These are phyloP conservation scores for Echeneis naucrates DNA, from an alignment of 2,797 vertebrate species.

Conservation along the genomic window DNA sequence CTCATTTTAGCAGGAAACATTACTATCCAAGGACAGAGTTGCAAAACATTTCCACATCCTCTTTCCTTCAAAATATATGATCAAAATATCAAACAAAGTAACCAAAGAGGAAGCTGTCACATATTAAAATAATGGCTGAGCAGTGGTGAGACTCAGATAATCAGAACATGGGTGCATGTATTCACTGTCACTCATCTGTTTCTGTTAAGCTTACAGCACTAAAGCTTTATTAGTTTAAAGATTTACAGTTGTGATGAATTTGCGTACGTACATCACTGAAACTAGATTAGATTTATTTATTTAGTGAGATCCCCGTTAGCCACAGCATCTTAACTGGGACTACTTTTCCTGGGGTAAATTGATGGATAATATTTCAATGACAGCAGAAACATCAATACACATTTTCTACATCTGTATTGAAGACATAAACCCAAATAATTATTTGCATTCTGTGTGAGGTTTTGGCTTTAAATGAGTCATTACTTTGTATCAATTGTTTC, in stretches of 20 bases:
- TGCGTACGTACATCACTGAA: background rate
- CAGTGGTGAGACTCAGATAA: background rate
- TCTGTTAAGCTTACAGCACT: background rate
- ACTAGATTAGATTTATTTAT: background rate
- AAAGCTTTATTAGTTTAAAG: background rate
- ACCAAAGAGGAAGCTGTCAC: conserved; percentile 24
- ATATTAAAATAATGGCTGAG: conserved; percentile 19
- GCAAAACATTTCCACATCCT: conserved; percentile 49
- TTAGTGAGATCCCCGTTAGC: too few relatives aligned
- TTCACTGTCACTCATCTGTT: background rate
- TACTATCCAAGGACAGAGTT: conserved; percentile 11
- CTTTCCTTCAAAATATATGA: conserved; percentile 41
- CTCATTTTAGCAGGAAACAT: conserved; percentile 9
- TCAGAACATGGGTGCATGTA: conserved; percentile 3
- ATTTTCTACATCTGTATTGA: conserved; percentile 1
- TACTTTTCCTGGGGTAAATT: too few relatives aligned
- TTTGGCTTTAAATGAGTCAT: background rate
- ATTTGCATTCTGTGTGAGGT: background rate
- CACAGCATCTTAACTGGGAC: too few relatives aligned
- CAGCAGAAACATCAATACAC: too few relatives aligned
- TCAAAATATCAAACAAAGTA: conserved; percentile 44
- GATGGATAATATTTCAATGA: too few relatives aligned
- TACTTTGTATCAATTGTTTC: background rate
- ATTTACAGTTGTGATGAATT: background rate
- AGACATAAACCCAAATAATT: background rate